Conservation (phyloP, 2,888 invertebrate genomes). For the Ptycholaimellus sp. region DNA sequence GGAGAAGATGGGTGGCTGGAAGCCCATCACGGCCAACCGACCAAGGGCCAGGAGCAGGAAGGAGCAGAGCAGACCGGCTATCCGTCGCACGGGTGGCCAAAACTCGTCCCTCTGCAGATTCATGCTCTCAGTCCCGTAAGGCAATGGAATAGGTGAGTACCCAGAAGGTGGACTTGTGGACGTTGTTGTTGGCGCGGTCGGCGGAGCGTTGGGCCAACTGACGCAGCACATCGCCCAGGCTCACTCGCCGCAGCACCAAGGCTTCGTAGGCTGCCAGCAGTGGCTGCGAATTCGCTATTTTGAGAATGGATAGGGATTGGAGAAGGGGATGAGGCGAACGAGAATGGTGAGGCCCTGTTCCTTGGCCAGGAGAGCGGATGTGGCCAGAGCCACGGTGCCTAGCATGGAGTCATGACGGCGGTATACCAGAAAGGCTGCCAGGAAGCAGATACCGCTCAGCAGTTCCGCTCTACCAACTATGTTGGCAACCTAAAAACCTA, state of each 20-base stretch:
- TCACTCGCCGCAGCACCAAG: too few relatives aligned
- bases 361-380: slow-evolving; percentile 37
- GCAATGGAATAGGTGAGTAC: too few relatives aligned
- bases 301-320: not conserved
- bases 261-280: not conserved
- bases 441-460: slow-evolving; percentile 51
- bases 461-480: slow-evolving; percentile 77
- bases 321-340: slow-evolving; percentile 39
- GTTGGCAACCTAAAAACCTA: slow-evolving; percentile 43
- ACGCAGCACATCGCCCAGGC: too few relatives aligned
- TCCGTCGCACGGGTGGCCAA: not conserved
- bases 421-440: slow-evolving; percentile 43
- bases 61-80: not conserved
- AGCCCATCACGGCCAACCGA: slow-evolving; percentile 54
- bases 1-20: slow-evolving; percentile 51
- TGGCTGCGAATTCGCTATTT: not conserved
- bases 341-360: slow-evolving; percentile 73
- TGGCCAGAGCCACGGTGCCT: too few relatives aligned
- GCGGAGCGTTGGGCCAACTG: not conserved
- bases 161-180: too few relatives aligned
- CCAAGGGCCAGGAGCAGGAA: not conserved
- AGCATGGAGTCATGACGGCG: too few relatives aligned
- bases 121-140: too few relatives aligned
- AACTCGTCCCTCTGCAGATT: slow-evolving; percentile 7
- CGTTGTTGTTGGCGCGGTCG: not conserved